Evolutionary conservation across 1,140 invertebrate genomes (phyloP).

Genomic region (Stegodyphus mimosarum): DNA sequence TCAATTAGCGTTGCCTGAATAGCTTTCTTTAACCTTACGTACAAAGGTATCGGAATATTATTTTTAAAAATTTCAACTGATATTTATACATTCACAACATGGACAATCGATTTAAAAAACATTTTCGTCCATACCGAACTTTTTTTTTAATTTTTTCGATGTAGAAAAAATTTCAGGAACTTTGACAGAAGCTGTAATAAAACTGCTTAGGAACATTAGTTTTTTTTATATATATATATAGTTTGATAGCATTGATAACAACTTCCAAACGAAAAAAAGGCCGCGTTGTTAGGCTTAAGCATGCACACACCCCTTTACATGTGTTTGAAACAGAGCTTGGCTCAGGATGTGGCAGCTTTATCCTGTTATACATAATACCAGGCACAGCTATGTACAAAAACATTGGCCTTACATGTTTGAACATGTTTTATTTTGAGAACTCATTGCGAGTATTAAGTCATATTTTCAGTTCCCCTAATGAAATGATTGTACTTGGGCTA

Average conservation of each 20-base stretch:
- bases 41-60: conserved; percentile 51
- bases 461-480: conserved; percentile 21
- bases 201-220: conserved; percentile 56
- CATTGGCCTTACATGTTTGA: conserved; percentile 38
- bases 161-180: conserved; percentile 61
- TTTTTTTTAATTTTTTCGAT: conserved; percentile 59
- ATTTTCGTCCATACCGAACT: conserved; percentile 32
- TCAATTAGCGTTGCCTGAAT: conserved; percentile 41
- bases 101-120: conserved; percentile 59
- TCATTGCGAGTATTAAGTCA: not conserved
- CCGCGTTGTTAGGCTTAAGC: conserved; percentile 21
- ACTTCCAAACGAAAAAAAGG: conserved; percentile 48
- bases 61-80: conserved; percentile 58
- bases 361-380: conserved; percentile 31
- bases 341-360: conserved; percentile 10
- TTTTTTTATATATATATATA: conserved; percentile 50
- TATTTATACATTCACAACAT: conserved; percentile 61
- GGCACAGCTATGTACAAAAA: conserved; percentile 55
- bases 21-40: conserved; percentile 47
- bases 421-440: conserved; percentile 16
- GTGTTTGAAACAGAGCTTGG: conserved; percentile 26
- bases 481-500: conserved; percentile 51
- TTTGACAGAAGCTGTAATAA: conserved; percentile 58
- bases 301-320: conserved; percentile 2
- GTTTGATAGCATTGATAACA: conserved; percentile 56